Base-by-base conservation (phyloP, 2,888 invertebrate species). In the Muschampia plurimacula region DNA sequence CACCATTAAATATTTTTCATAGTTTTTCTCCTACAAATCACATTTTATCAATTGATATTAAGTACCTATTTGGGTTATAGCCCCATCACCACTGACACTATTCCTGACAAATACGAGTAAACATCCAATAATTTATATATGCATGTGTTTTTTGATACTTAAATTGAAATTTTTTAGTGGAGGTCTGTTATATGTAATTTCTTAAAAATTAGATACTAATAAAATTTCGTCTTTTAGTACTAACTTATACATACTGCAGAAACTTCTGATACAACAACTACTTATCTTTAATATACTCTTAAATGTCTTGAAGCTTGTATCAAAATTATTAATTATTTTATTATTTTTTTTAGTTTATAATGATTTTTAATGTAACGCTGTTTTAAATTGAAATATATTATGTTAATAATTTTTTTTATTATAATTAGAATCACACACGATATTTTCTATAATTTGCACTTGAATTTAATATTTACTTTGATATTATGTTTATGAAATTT, bases 181-280 rank as follows among this genome's bases (percentile, higher is more conserved):
- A 64, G 46, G 2, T 4, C 52, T 55, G 52, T 22, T 9, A 2
- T 22, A 67, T 57, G 8, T 44, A 22, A 9, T 67, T 67, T 32
- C 44, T 49, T 49, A 13, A 49, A 32, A 46, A 52, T 57, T 39
- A 69, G 41, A 49, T 65, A 65, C 65, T 65, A 69, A 62, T 36
- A 22, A 13, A 15, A 36, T 64, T 2, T 55, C 52, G 9, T 55
- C 8, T 22, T 55, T 55, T 49, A 55, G n/a, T 22, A 22, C 52
- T 55, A 55, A 55, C 22, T 22, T 15, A 41, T 41, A 10, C 2
- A 41, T 41, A 41, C 2, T 41, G 41, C 10, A 36, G 36, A 2
- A 36, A 41, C 41, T 41, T 41, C 41, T 10, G 41, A 2, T 10
- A 41, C 2, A 41, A 10, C 10, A 41, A 10, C 41, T 41, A 39